Percentiles rank a stretch among this genome's conserved stretches.
phyloP scores from a whole-genome alignment of 2,797 vertebrate species.

The Alca torda region DNA sequence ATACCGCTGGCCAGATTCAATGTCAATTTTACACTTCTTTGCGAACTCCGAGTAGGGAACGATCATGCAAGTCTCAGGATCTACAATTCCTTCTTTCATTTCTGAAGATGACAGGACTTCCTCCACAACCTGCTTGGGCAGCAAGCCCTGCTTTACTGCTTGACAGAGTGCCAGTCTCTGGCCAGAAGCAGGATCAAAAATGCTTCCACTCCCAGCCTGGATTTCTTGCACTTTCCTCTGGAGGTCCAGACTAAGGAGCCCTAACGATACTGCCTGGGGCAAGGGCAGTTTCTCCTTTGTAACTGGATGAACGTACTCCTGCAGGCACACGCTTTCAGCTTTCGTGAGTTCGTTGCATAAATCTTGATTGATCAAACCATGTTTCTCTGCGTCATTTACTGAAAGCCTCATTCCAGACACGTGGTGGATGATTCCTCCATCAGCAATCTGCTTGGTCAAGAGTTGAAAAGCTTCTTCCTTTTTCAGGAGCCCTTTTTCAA shows the following conservation, averaged over 20 bases:
- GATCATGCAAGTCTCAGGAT: conserved; percentile 83
- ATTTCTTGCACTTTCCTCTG: conserved; percentile 73
- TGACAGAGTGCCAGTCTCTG: conserved; percentile 78
- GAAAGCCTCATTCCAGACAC: conserved; percentile 87
- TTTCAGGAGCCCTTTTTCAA: conserved; percentile 81
- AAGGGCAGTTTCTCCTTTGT: conserved; percentile 65
- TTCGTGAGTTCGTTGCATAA: conserved; percentile 77
- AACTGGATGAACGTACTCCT: conserved; percentile 60
- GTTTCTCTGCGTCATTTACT: conserved; percentile 81
- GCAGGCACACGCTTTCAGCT: conserved; percentile 66
- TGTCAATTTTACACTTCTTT: conserved; percentile 89
- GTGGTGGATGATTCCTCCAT: conserved; percentile 92
- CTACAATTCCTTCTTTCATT: conserved; percentile 77
- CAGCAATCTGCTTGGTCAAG: conserved; percentile 86
- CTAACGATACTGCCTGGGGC: conserved; percentile 44
- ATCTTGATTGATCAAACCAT: conserved; percentile 80
- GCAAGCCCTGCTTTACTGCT: conserved; percentile 77
- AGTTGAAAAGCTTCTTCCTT: conserved; percentile 79
- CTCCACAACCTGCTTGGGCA: conserved; percentile 70
- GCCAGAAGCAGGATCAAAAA: conserved; percentile 76
- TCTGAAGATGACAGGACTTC: conserved; percentile 72
- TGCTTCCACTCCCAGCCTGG: conserved; percentile 70
- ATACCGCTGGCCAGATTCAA: conserved; percentile 90
- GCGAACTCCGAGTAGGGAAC: conserved; percentile 89
- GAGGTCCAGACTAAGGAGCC: conserved; percentile 54